These are phyloP conservation scores for Pelvicachromis taeniatus DNA, from an alignment of 2,113 vertebrate genomes.

Conservation along the genomic window DNA sequence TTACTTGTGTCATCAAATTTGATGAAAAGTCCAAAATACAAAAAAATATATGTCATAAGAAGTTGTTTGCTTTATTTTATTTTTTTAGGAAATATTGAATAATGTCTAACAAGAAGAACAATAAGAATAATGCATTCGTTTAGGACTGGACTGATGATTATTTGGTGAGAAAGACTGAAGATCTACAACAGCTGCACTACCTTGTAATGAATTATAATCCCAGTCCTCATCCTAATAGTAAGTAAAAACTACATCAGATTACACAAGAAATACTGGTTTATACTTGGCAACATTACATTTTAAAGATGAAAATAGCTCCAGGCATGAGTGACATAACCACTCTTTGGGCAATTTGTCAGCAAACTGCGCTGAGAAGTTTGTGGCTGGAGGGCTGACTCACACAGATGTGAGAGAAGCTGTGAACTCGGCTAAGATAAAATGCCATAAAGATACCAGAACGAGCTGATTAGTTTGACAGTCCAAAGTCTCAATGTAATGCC, in stretches of 20 bases:
- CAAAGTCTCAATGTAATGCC: constrained; percentile 29
- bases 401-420: neutral
- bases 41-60: neutral
- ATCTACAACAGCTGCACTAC: neutral
- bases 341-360: neutral
- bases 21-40: neutral
- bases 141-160: neutral
- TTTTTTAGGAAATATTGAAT: neutral
- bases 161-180: neutral
- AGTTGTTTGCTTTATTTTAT: neutral
- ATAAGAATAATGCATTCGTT: neutral
- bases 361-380: neutral
- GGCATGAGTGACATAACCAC: neutral
- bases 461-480: constrained; percentile 26
- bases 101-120: neutral
- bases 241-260: neutral
- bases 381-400: neutral
- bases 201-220: neutral
- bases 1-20: neutral
- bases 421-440: neutral
- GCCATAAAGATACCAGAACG: constrained; percentile 26
- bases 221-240: neutral
- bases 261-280: neutral
- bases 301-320: neutral
- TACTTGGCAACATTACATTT: neutral